phyloP scores from a whole-genome alignment of 2,888 invertebrate species.

The Platycheirus rosarum region DNA sequence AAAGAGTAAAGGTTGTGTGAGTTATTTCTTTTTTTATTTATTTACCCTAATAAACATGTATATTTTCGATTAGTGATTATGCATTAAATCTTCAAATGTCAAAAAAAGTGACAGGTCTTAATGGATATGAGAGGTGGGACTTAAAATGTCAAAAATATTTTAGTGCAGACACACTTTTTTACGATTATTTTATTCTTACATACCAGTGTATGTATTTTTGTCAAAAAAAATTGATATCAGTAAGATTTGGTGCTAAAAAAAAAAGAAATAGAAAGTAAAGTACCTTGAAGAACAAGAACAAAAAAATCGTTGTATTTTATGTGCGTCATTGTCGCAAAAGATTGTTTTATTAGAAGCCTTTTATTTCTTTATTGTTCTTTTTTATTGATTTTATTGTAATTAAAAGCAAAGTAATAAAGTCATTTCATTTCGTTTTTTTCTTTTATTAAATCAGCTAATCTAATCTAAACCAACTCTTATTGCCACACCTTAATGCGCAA shows the following conservation, averaged over 20 bases:
- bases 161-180: neutral
- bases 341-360: conserved; percentile 68
- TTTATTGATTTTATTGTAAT: conserved; percentile 68
- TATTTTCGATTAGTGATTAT: conserved; percentile 77
- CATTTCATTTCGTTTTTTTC: conserved; percentile 27
- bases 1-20: no score
- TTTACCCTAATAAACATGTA: conserved; percentile 76
- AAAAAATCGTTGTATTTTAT: conserved; percentile 10
- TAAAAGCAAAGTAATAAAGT: conserved; percentile 58
- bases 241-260: neutral
- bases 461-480: conserved; percentile 68
- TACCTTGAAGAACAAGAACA: conserved; percentile 16
- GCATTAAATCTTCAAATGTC: conserved; percentile 81
- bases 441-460: conserved; percentile 69
- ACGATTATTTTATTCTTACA: no score
- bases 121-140: conserved; percentile 28
- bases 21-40: neutral
- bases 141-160: conserved; percentile 54
- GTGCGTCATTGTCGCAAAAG: conserved; percentile 55
- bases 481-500: conserved; percentile 67
- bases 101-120: conserved; percentile 77
- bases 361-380: conserved; percentile 58
- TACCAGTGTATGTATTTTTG: no score
- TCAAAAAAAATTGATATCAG: neutral
- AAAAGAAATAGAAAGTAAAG: neutral